phyloP scores from a whole-genome alignment of 2,888 invertebrate genomes.

The Crocallis elinguaria region DNA sequence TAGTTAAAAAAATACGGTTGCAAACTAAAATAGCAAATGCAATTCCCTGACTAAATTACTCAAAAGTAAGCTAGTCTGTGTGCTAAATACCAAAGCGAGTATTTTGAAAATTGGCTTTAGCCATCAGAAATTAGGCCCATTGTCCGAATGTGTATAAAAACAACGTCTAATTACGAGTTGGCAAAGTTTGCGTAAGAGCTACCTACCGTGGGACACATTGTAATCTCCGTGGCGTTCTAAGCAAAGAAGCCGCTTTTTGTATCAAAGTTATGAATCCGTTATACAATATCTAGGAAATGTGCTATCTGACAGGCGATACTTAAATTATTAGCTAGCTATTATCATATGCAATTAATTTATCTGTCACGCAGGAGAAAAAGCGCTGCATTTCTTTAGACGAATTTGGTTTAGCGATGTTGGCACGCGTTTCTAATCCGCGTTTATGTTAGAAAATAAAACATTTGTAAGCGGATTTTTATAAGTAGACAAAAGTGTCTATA shows the following conservation, averaged over 20 bases:
- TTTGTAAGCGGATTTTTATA: too few species aligned
- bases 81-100: conserved; percentile 16
- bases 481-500: too few species aligned
- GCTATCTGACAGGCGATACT: conserved; percentile 37
- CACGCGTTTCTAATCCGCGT: too few species aligned
- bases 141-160: conserved; percentile 65
- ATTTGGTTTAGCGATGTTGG: not conserved
- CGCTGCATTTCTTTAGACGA: not conserved
- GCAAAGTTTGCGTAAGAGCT: conserved; percentile 67
- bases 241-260: conserved; percentile 51
- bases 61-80: not conserved
- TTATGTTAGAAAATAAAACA: too few species aligned
- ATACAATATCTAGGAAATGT: conserved; percentile 66
- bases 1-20: not conserved
- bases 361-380: conserved; percentile 1
- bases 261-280: conserved; percentile 59
- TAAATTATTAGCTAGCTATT: conserved; percentile 20
- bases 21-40: not conserved
- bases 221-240: conserved; percentile 27
- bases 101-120: conserved; percentile 29
- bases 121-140: conserved; percentile 41
- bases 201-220: conserved; percentile 62
- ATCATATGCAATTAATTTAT: conserved; percentile 12
- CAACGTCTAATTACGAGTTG: conserved; percentile 62
- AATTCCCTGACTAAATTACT: not conserved